A percentile compares a stretch with the other conserved stretches of the same genome.
Evolutionary conservation across 2,888 invertebrate genomes (phyloP).

Genomic region (Acrobasis suavella): DNA sequence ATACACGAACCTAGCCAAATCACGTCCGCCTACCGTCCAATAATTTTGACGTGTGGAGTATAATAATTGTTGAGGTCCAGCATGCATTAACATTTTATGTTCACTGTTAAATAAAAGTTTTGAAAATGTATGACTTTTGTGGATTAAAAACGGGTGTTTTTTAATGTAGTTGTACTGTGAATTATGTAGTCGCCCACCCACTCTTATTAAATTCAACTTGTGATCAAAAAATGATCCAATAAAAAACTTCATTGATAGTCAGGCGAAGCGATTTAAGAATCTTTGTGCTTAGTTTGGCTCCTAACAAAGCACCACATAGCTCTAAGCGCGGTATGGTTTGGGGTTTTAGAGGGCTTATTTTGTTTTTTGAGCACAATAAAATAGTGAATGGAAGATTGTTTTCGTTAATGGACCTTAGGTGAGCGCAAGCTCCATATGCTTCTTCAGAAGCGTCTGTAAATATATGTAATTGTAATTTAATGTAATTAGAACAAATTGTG

Average conservation of each 20-base stretch:
- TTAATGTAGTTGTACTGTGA: constrained; percentile 24
- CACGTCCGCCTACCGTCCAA: constrained; percentile 23
- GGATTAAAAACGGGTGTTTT: constrained; percentile 28
- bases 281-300: constrained; percentile 31
- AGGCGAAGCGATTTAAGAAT: constrained; percentile 26
- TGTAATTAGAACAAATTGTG: constrained; percentile 14
- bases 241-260: constrained; percentile 27
- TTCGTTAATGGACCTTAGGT: no score
- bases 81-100: constrained; percentile 28
- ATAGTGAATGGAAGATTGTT: no score
- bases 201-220: no score
- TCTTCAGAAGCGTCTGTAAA: constrained; percentile 35
- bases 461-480: constrained; percentile 31
- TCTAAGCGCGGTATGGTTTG: constrained; percentile 36
- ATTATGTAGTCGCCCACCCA: constrained; percentile 2
- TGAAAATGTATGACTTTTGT: constrained; percentile 25
- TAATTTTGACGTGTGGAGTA: constrained; percentile 21
- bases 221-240: constrained; percentile 29
- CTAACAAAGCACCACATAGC: constrained; percentile 36
- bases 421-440: constrained; percentile 31
- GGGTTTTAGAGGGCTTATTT: constrained; percentile 30
- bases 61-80: constrained; percentile 26
- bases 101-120: constrained; percentile 25
- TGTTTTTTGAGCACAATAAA: no score
- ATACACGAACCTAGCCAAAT: constrained; percentile 26